Base-by-base conservation (phyloP, 2,113 vertebrate genomes). In the Mugil cephalus region DNA sequence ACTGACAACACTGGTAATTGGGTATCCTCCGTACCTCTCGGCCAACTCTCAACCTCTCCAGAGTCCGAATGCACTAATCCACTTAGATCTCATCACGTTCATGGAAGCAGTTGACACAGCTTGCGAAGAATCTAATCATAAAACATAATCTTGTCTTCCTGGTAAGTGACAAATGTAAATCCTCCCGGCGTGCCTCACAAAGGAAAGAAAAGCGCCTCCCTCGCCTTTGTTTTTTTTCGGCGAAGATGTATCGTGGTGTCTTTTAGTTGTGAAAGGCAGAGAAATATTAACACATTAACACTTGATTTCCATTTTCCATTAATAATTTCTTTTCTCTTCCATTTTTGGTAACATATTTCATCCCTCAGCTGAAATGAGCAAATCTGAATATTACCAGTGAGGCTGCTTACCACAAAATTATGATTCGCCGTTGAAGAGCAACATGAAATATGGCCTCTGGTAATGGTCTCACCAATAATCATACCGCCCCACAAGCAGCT, bases 271-370 rank as follows among this genome's bases (percentile, higher is more conserved):
- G 87, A 89, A 80, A 85, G 82, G 80, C 69, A 71, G 86, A 78
- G 82, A 87, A 88, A 88, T 88, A 90, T 90, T 84, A 91, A 83
- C 77, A 59, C 83, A 93, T 94, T 88, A 92, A 90, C 87, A 86
- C 75, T 89, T 88, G 76, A 91, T 91, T 92, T 91, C 65, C 86
- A 89, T 88, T 90, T 75, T 51, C 79, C 62, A 74, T 90, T 87
- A 91, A 94, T 91, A 86, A 91, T 89, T 85, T 88, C 76, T 82
- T 77, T 72, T 85, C 77, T 69, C 70, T 75, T 83, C 73, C 55
- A 74, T 83, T 85, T 83, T 74, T 40, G 17, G 74, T 48, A 79
- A 59, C 72, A 83, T 86, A 77, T 72, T 80, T 92, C 77, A 90
- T 87, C 78, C 59, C 74, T 83, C 79, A 72, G 77, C 51, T 53